Evolutionary conservation across 2,888 invertebrate species (phyloP), one percentile per base, ranked within the genome.

Genomic region (Catotricha subobsoleta): DNA sequence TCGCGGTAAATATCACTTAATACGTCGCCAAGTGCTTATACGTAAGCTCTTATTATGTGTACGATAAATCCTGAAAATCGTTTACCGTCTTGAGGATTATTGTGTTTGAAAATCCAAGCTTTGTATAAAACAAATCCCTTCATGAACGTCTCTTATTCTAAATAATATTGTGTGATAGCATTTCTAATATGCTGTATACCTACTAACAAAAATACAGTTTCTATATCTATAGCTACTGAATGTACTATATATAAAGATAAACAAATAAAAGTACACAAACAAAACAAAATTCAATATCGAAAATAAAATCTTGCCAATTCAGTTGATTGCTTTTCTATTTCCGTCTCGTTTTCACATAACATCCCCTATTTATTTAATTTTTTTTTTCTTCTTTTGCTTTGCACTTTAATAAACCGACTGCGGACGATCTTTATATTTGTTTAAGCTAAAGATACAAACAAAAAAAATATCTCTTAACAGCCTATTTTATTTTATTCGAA

Each of bases 301-400:
- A 35, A 41, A 41, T 41, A 35, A 41, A 41, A 41, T 41, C 41
- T 35, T 41, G 27, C 41, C 41, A 41, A 41, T 41, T 41, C 41
- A 34, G 35, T 35, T 41, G 41, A 41, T 41, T 41, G 41, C 41
- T 41, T 41, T 41, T 41, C n/a, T n/a, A n/a, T n/a, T n/a, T n/a
- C n/a, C n/a, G n/a, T n/a, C n/a, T n/a, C n/a, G n/a, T n/a, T n/a
- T n/a, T n/a, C n/a, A n/a, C n/a, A n/a, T n/a, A n/a, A n/a, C n/a
- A n/a, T n/a, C n/a, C n/a, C n/a, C n/a, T n/a, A n/a, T n/a, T n/a
- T n/a, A n/a, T n/a, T n/a, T n/a, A n/a, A n/a, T n/a, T n/a, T n/a
- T n/a, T n/a, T n/a, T n/a, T n/a, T n/a, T n/a, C n/a, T n/a, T n/a
- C n/a, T n/a, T n/a, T n/a, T n/a, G n/a, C n/a, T n/a, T n/a, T n/a